A percentile compares a stretch with the other conserved stretches of the same genome.
phyloP scores from a whole-genome alignment of 2,888 invertebrate species.

The Drosophila mettleri region DNA sequence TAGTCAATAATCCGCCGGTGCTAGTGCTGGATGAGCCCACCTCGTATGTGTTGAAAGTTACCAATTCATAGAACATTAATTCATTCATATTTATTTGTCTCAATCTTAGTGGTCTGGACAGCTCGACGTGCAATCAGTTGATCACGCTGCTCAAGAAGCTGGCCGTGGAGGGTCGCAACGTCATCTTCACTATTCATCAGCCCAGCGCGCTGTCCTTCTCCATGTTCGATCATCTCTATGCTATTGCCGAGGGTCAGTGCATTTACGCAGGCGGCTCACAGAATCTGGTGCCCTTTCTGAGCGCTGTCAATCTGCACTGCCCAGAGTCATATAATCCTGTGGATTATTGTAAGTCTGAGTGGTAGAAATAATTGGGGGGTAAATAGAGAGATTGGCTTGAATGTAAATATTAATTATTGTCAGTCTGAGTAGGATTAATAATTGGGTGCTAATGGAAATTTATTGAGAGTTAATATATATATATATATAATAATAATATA shows the following conservation, averaged over 20 bases:
- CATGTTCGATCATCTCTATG: conserved; percentile 95
- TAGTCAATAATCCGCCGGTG: conserved; percentile 95
- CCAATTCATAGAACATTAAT: not conserved
- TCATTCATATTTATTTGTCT: not conserved
- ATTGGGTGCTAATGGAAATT: too few species aligned
- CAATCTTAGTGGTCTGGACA: conserved; percentile 90
- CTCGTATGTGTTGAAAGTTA: conserved; percentile 87
- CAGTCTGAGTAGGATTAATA: too few species aligned
- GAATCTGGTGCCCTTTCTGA: conserved; percentile 91
- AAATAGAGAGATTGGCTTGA: too few species aligned
- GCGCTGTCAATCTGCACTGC: conserved; percentile 89
- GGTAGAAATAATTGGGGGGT: too few species aligned
- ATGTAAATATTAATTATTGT: too few species aligned
- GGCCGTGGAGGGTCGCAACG: conserved; percentile 93
- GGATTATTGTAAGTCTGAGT: conserved; percentile 90
- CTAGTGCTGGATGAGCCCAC: conserved; percentile 98
- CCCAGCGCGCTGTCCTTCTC: conserved; percentile 94
- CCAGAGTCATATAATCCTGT: conserved; percentile 96
- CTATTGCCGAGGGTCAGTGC: conserved; percentile 92
- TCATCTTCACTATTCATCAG: conserved; percentile 96
- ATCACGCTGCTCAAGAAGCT: conserved; percentile 92
- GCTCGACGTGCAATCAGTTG: conserved; percentile 93
- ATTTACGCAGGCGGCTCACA: conserved; percentile 92
- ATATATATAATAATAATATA: too few species aligned
- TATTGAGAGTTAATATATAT: too few species aligned